Conservation (phyloP, 1,140 invertebrate species). For the Eriocheir sinensis region DNA sequence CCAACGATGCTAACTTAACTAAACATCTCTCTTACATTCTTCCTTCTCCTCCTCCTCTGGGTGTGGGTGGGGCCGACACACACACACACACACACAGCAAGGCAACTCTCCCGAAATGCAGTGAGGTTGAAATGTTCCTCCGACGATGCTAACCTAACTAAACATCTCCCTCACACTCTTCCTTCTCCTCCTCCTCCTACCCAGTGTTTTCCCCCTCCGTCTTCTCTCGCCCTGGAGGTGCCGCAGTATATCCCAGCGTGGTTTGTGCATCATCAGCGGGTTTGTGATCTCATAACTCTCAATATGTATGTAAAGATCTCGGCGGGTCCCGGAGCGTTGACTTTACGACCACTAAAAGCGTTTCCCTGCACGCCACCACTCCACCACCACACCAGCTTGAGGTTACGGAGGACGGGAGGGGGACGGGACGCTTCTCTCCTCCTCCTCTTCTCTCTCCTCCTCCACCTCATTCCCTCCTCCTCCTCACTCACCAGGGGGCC, state of each 20-base stretch:
- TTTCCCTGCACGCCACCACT: constrained; percentile 31
- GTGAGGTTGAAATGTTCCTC: too few relatives aligned
- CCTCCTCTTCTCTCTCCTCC: not conserved
- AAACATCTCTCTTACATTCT: not conserved
- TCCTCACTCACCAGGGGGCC: not conserved
- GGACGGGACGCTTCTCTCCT: not conserved
- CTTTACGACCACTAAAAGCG: constrained; percentile 59
- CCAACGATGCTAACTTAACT: too few relatives aligned
- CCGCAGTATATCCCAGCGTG: constrained; percentile 27
- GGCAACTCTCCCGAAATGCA: too few relatives aligned
- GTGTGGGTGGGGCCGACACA: not conserved
- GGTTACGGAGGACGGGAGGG: not conserved
- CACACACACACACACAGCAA: not conserved
- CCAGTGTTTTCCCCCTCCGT: not conserved
- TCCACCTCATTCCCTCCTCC: not conserved
- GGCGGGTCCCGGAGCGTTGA: constrained; percentile 45
- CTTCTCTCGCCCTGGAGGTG: constrained; percentile 11
- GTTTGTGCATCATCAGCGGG: constrained; percentile 44
- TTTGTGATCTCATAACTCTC: constrained; percentile 62
- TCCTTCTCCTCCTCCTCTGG: not conserved
- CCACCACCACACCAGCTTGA: not conserved
- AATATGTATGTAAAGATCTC: constrained; percentile 67
- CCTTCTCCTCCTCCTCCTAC: not conserved
- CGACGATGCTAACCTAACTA: too few relatives aligned
- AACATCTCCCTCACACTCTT: not conserved